phyloP scores from a whole-genome alignment of 2,113 vertebrate species.

The Pristiophorus japonicus region DNA sequence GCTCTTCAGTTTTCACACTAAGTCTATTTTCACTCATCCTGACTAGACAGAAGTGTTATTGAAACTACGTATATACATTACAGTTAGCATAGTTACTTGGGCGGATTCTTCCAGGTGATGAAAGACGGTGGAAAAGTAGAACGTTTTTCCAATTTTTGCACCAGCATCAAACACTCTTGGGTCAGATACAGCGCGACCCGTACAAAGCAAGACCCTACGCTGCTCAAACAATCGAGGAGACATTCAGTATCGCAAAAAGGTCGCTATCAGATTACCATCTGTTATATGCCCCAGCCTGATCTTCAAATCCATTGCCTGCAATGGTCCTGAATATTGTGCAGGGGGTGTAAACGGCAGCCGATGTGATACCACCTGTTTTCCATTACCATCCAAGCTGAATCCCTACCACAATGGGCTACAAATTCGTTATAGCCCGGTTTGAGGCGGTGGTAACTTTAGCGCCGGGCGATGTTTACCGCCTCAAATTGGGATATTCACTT shows the following conservation, averaged over 20 bases:
- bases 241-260: not conserved
- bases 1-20: not conserved
- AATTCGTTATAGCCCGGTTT: no score
- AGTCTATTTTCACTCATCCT: not conserved
- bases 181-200: not conserved
- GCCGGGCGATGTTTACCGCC: no score
- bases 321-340: not conserved
- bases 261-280: not conserved
- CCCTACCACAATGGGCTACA: no score
- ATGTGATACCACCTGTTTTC: not conserved
- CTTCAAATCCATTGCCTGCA: not conserved
- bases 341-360: not conserved
- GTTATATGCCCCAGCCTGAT: not conserved
- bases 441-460: no score
- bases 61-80: not conserved
- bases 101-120: not conserved
- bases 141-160: not conserved
- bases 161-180: not conserved
- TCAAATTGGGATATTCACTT: no score
- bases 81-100: not conserved
- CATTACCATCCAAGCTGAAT: not conserved
- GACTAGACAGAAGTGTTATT: not conserved
- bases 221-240: not conserved
- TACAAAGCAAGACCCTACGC: not conserved
- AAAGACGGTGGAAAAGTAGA: not conserved